Conservation (phyloP, 2,113 vertebrate genomes). For the Catagonus wagneri region DNA sequence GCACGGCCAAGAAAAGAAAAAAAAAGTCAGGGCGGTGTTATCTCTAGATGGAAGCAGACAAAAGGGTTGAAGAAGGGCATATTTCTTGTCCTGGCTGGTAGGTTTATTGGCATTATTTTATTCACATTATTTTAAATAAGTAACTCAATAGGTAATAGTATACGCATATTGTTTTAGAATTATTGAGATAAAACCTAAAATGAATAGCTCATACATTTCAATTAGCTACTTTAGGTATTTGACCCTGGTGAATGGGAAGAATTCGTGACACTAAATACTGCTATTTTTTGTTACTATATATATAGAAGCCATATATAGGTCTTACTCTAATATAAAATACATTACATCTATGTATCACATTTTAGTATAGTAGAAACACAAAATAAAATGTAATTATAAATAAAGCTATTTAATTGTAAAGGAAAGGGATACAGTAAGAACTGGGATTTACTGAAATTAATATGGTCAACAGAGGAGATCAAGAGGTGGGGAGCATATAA, state of each 20-base stretch:
- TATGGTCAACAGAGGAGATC: not conserved
- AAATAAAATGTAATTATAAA: constrained; percentile 26
- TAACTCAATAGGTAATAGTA: constrained; percentile 36
- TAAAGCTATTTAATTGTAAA: not conserved
- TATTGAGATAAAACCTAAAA: constrained; percentile 48
- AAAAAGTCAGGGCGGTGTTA: not conserved
- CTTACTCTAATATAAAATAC: constrained; percentile 13
- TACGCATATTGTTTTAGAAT: not conserved
- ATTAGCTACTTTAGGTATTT: constrained; percentile 20
- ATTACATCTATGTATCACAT: not conserved
- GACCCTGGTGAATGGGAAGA: not conserved
- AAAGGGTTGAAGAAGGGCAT: not conserved
- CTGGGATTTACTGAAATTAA: not conserved
- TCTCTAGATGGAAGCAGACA: not conserved
- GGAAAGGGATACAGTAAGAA: not conserved
- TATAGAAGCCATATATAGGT: not conserved
- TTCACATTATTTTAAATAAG: constrained; percentile 53
- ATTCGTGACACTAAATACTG: not conserved
- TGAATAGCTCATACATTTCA: constrained; percentile 23
- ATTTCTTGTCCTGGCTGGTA: not conserved
- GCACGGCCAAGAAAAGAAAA: too few species aligned
- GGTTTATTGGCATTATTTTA: not conserved
- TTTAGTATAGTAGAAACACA: constrained; percentile 25
- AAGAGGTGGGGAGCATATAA: not conserved
- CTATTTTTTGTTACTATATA: not conserved